These are phyloP conservation scores for Orchestes rusci DNA, from an alignment of 2,888 invertebrate genomes.

Conservation along the genomic window DNA sequence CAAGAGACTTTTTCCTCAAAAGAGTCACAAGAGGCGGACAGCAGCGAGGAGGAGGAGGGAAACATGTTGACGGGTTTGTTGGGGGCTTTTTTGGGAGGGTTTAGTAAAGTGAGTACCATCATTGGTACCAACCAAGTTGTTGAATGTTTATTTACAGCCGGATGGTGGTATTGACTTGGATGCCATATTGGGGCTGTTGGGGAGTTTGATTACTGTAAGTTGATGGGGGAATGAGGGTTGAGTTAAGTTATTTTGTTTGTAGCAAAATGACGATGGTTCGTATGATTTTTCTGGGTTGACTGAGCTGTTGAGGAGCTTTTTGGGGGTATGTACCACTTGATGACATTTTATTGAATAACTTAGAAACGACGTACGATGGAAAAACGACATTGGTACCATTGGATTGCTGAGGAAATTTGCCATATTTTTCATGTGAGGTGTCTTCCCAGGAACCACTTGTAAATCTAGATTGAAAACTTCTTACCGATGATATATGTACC, in stretches of 20 bases:
- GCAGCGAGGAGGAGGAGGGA: conserved; percentile 37
- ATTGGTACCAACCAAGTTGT: too few species aligned
- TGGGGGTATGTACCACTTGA: conserved; percentile 41
- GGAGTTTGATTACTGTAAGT: conserved; percentile 42
- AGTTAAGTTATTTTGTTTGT: too few species aligned
- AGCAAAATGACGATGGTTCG: conserved; percentile 42
- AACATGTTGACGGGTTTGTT: conserved; percentile 40
- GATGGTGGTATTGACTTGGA: conserved; percentile 43
- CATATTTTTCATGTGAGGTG: too few species aligned
- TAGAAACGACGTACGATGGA: too few species aligned
- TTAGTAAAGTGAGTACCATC: conserved; percentile 43
- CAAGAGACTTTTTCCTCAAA: conserved; percentile 26
- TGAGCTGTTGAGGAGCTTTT: conserved; percentile 39
- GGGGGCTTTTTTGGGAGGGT: conserved; percentile 41
- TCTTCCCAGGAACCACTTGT: too few species aligned
- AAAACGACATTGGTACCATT: too few species aligned
- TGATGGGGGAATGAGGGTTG: too few species aligned
- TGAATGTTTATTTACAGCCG: conserved; percentile 38
- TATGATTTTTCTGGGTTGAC: conserved; percentile 42
- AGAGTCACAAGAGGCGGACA: conserved; percentile 29
- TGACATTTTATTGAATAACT: too few species aligned
- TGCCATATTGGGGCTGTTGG: conserved; percentile 41
- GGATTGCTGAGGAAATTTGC: too few species aligned
- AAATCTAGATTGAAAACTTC: too few species aligned
- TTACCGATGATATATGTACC: too few species aligned